Percentiles rank a stretch among this genome's conserved stretches.
Evolutionary conservation across 2,888 invertebrate species (phyloP).

Genomic region (Nineta flava): DNA sequence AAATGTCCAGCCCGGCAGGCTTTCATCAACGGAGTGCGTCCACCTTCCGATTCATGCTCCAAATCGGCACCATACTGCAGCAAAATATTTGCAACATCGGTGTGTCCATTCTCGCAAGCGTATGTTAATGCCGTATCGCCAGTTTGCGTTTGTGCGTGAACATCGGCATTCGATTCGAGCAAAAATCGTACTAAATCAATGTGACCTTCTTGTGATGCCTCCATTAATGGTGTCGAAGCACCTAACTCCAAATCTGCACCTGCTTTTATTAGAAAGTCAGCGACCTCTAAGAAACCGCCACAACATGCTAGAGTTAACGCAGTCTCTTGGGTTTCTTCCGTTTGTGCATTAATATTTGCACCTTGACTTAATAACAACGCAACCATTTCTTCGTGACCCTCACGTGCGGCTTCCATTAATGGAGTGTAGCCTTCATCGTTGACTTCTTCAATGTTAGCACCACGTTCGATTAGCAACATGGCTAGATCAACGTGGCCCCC

Average conservation of each 20-base stretch:
- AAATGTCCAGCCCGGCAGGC: slow-evolving; percentile 92
- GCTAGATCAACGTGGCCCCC: slow-evolving; percentile 97
- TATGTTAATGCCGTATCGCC: slow-evolving; percentile 93
- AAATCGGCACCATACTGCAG: slow-evolving; percentile 81
- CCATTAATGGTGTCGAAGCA: slow-evolving; percentile 94
- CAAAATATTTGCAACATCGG: slow-evolving; percentile 87
- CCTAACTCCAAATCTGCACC: slow-evolving; percentile 91
- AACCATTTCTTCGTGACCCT: slow-evolving; percentile 98
- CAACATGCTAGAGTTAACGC: slow-evolving; percentile 88
- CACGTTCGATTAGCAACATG: slow-evolving; percentile 85
- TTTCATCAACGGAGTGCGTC: slow-evolving; percentile 96
- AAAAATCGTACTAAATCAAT: slow-evolving; percentile 81
- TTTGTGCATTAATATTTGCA: slow-evolving; percentile 95
- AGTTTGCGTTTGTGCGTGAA: slow-evolving; percentile 87
- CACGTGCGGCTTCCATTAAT: slow-evolving; percentile 96
- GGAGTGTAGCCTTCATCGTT: slow-evolving; percentile 99
- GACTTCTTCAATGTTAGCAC: slow-evolving; percentile 97
- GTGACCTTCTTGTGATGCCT: slow-evolving; percentile 96
- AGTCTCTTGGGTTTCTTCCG: slow-evolving; percentile 97
- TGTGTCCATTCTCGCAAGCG: slow-evolving; percentile 98
- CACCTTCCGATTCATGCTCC: slow-evolving; percentile 94
- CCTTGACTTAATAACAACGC: slow-evolving; percentile 81
- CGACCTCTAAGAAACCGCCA: slow-evolving; percentile 88
- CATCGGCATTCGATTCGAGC: slow-evolving; percentile 71
- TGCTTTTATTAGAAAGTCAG: slow-evolving; percentile 86